Conservation (phyloP, 2,113 vertebrate genomes). For the Mandrillus leucophaeus region DNA sequence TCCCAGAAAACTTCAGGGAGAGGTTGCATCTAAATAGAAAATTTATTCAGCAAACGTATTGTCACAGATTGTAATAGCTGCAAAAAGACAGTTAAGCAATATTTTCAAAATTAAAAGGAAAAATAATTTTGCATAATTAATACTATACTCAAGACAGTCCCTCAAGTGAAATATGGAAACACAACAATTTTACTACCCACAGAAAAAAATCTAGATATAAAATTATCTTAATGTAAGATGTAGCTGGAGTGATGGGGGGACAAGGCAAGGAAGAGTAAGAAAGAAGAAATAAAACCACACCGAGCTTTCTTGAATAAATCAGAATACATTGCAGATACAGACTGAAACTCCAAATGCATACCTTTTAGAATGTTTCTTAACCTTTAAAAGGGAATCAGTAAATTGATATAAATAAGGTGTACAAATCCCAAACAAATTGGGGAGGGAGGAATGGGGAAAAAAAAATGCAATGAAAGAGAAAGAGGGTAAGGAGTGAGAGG, state of each 20-base stretch:
- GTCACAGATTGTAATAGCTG: background rate
- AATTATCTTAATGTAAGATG: background rate
- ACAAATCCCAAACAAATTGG: background rate
- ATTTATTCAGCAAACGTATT: background rate
- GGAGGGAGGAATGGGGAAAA: background rate
- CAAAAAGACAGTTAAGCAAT: background rate
- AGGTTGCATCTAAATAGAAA: background rate
- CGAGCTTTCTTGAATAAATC: background rate
- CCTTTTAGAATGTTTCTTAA: background rate
- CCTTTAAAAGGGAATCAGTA: background rate
- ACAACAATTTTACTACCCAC: background rate
- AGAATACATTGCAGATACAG: background rate
- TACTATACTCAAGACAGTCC: background rate
- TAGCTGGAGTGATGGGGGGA: background rate
- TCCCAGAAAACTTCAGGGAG: background rate
- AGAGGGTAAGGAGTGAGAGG: background rate
- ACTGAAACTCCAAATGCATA: background rate
- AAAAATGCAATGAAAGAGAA: background rate
- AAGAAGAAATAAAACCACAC: background rate
- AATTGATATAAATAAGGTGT: background rate
- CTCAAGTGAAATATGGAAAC: background rate
- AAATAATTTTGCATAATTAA: background rate
- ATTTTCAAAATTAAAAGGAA: slow-evolving; percentile 35
- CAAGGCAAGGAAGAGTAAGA: background rate
- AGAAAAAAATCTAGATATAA: background rate